Evolutionary conservation across 2,797 vertebrate species (phyloP), one percentile per base, ranked within the genome.

Genomic region (Amblyopsis hoosieri): DNA sequence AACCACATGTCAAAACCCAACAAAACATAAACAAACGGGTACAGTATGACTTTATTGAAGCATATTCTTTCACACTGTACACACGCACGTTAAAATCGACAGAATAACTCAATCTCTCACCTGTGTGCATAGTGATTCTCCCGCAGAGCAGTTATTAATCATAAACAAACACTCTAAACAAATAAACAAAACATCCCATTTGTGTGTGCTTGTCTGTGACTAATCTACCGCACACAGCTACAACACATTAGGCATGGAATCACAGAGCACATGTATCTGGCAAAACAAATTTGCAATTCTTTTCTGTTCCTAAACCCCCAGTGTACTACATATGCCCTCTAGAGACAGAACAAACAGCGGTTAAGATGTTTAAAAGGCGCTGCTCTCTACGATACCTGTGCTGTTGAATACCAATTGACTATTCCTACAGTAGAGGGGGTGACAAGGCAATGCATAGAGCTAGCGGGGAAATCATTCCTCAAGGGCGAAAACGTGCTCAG

Each of bases 291-390:
- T 87, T 81, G 84, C 80, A 88, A 83, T 87, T 84, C 80, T 82
- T 80, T 85, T 87, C 82, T 88, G 71, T 86, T 88, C 84, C 78
- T 81, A 86, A 90, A 89, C 76, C 87, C 89, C 89, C 76, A 75
- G 89, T 81, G 89, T 78, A 85, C 80, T 54, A 79, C 83, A 76
- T 69, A 63, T 87, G 90, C 85, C 91, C 92, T 91, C 90, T 84
- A 89, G 93, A 93, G 92, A 91, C 88, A 88, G 86, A 84, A 84
- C 79, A 90, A 90, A 91, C 90, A 89, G 88, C 75, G 48, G 88
- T 89, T 90, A 87, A 91, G 90, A 91, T 90, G 90, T 93, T 91
- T 90, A 90, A 91, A 91, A 89, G 88, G 79, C 85, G 81, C 71
- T 85, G 76, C 82, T 87, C 78, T 85, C 87, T 91, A 66, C 91